Conservation (phyloP, 2,888 invertebrate species). For the Archips xylosteana region DNA sequence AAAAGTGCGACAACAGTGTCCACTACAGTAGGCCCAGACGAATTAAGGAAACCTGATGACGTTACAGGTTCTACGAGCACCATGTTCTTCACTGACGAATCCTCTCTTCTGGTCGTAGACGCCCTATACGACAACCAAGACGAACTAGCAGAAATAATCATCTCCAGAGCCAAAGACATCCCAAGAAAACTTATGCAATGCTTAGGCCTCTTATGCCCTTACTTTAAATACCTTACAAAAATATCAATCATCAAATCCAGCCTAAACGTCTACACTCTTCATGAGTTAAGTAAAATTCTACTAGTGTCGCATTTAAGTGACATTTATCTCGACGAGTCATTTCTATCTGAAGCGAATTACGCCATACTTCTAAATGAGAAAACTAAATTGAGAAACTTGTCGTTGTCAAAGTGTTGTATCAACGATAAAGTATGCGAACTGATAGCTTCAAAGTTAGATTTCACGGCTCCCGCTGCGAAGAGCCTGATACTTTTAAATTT, state of each 20-base stretch:
- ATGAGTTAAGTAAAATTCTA: slow-evolving; percentile 61
- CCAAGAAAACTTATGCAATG: slow-evolving; percentile 58
- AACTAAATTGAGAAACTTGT: slow-evolving; percentile 53
- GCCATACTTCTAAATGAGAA: slow-evolving; percentile 53
- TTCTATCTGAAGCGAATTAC: slow-evolving; percentile 54
- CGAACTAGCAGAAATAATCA: slow-evolving; percentile 56
- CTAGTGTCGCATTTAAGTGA: slow-evolving; percentile 57
- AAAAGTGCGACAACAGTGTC: slow-evolving; percentile 40
- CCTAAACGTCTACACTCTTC: slow-evolving; percentile 54
- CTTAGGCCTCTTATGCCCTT: slow-evolving; percentile 51
- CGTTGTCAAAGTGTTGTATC: slow-evolving; percentile 61
- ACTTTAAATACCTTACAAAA: slow-evolving; percentile 51
- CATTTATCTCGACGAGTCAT: slow-evolving; percentile 60
- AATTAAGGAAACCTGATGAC: background rate
- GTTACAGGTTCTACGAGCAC: slow-evolving; percentile 2
- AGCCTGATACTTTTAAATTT: slow-evolving; percentile 62
- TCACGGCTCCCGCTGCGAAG: slow-evolving; percentile 51
- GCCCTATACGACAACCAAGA: slow-evolving; percentile 55
- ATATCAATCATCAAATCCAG: slow-evolving; percentile 54
- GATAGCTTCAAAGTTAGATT: slow-evolving; percentile 55
- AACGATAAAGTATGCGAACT: slow-evolving; percentile 56
- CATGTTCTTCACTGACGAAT: slow-evolving; percentile 5
- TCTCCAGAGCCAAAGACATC: slow-evolving; percentile 48
- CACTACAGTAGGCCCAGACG: background rate
- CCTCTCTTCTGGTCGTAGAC: slow-evolving; percentile 47